A percentile compares a stretch with the other conserved stretches of the same genome.
phyloP scores from a whole-genome alignment of 1,140 invertebrate genomes.

The Bombus consobrinus region DNA sequence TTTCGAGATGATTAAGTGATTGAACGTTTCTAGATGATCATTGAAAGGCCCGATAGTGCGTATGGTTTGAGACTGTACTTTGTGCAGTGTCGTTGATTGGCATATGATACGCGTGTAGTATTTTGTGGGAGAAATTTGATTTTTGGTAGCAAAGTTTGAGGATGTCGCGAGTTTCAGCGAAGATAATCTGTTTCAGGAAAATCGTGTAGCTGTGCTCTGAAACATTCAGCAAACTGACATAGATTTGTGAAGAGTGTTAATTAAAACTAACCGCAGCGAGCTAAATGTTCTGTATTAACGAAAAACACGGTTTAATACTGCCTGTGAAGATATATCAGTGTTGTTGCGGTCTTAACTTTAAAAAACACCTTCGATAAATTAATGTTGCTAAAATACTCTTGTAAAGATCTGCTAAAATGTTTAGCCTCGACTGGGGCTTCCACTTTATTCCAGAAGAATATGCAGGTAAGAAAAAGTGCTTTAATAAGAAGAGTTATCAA shows the following conservation, averaged over 20 bases:
- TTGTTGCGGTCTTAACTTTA: too few relatives aligned
- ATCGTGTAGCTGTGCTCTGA: neutral
- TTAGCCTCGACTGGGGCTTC: slow-evolving; percentile 54
- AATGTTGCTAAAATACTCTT: neutral
- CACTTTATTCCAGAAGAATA: slow-evolving; percentile 30
- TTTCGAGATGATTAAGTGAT: too few relatives aligned
- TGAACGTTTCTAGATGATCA: too few relatives aligned
- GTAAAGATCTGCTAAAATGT: slow-evolving; percentile 6
- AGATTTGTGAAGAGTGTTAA: neutral
- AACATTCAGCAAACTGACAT: neutral
- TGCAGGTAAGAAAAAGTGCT: slow-evolving; percentile 32
- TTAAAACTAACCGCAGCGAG: neutral
- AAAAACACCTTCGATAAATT: too few relatives aligned
- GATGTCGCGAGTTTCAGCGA: neutral
- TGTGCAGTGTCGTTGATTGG: too few relatives aligned
- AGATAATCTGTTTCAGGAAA: neutral
- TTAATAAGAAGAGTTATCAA: neutral
- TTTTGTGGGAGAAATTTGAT: neutral
- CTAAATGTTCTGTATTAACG: too few relatives aligned
- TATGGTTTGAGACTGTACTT: too few relatives aligned
- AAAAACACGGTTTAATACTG: too few relatives aligned
- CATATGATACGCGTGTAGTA: too few relatives aligned
- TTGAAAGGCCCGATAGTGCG: too few relatives aligned
- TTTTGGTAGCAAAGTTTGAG: neutral
- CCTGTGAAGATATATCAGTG: too few relatives aligned